These are phyloP conservation scores for Pristionchus fissidentatus DNA, from an alignment of 2,888 invertebrate genomes.

Conservation along the genomic window DNA sequence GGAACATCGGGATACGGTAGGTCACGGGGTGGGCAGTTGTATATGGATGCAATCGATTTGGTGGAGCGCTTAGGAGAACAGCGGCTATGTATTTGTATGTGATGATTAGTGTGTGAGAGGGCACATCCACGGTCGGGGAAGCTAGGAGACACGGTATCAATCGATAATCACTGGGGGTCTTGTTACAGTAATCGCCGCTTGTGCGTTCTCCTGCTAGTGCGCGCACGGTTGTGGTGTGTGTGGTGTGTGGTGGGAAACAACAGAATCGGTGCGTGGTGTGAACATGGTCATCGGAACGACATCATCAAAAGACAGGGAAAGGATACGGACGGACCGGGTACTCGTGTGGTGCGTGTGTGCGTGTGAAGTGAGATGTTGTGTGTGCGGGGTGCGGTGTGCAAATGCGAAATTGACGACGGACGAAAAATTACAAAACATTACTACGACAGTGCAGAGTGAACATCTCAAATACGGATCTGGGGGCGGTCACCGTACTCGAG, in stretches of 20 bases:
- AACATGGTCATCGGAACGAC: conserved; percentile 15
- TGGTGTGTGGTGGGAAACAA: conserved; percentile 30
- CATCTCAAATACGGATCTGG: background rate
- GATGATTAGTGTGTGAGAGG: background rate
- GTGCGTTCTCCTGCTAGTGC: conserved; percentile 36
- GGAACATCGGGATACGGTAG: conserved; percentile 24
- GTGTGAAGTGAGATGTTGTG: conserved; percentile 31
- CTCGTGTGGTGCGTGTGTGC: conserved; percentile 30
- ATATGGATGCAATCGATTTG: no score
- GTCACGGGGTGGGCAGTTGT: conserved; percentile 30
- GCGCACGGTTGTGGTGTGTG: conserved; percentile 4
- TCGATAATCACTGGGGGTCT: conserved; percentile 29
- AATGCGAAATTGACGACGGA: background rate
- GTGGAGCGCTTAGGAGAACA: conserved; percentile 30
- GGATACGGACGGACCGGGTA: conserved; percentile 17
- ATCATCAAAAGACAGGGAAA: background rate
- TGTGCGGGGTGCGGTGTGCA: background rate
- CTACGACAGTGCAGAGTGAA: background rate
- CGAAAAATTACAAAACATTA: no score
- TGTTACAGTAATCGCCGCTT: conserved; percentile 40
- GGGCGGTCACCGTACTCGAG: conserved; percentile 32
- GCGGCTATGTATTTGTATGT: conserved; percentile 21
- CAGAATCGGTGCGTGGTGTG: conserved; percentile 27
- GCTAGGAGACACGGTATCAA: conserved; percentile 25
- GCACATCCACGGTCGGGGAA: conserved; percentile 42